Evolutionary conservation across 2,797 vertebrate genomes (phyloP), one percentile per base, ranked within the genome.

Genomic region (Gallinago solitaria): DNA sequence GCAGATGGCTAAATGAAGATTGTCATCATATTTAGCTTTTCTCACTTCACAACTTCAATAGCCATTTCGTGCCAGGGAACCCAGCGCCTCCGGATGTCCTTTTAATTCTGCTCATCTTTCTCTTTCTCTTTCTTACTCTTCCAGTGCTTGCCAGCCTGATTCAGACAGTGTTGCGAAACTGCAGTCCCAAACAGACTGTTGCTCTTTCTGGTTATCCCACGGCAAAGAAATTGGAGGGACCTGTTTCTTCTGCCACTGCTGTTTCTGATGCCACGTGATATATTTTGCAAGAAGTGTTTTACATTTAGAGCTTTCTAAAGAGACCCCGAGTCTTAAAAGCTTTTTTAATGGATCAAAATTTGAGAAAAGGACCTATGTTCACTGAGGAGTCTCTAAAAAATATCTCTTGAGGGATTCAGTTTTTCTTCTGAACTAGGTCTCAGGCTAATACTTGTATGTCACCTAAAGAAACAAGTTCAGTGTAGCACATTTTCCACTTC

Each of bases 11-110:
- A 71, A 83, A 80, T 73, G 60, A 88, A 73, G 69, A 82, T 19
- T 73, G 25, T 39, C 51, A 79, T 91, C 47, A 79, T 93, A 65
- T 47, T 95, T 74, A 83, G 35, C 28, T 88, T 88, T 95, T 95
- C 70, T 86, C 35, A 70, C 48, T 86, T 88, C 35, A 65, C 39
- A 86, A 69, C 37, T 90, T 91, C 84, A 95, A 59, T 79, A 70
- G 63, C 11, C 39, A 16, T 67, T 91, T 95, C 0, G 4, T 89
- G 76, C 71, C 84, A 56, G 37, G 33, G 56, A 89, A 67, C 19
- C 24, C 54, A 85, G 51, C 0, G 15, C 59, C 87, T 75, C 87
- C 1, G 4, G 83, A 84, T 69, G 48, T 43, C 70, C 79, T 95
- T 87, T 91, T 76, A 90, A 86, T 84, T 35, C 35, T 87, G 28